Evolutionary conservation across 2,797 vertebrate species (phyloP), one percentile per base, ranked within the genome.

Genomic region (Perodicticus potto): DNA sequence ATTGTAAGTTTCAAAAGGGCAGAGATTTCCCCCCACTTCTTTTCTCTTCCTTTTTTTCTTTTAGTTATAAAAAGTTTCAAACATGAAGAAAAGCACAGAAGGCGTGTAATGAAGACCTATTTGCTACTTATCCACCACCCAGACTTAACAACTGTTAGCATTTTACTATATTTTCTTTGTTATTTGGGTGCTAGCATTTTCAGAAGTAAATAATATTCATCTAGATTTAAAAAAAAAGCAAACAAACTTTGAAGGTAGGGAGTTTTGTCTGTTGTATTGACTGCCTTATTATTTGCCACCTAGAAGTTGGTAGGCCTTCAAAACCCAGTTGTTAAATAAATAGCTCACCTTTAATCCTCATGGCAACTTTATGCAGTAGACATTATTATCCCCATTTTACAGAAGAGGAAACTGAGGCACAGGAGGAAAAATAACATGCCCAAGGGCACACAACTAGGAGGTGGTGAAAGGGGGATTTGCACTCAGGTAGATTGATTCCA

Each of bases 11-110:
- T 84, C 57, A 90, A 25, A 67, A 84, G 16, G 57, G 19, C 27
- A 63, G 65, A 19, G 19, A 53, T 32, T 32, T 12, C 10, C 8
- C 53, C 34, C 53, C 16, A 12, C n/a, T 40, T 2, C 13, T 57
- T 27, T 5, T 14, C 63, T 45, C 32, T 49, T 85, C 27, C 25
- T 73, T 65, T 29, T 82, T 93, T 37, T 14, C 67, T 77, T 27
- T 73, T 67, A 32, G 78, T 76, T 43, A 57, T 45, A 57, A 63
- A 92, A 83, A n/a, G 40, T 27, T 76, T 70, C 29, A 93, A 84
- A 90, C 92, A 25, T 67, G 43, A 27, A 90, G 40, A 72, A 95
- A 78, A 88, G 40, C 57, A 78, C 27, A 83, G 72, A 84, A 89
- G 86, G 86, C 40, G 72, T 45, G 78, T 32, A 10, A 45, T 5